Conservation (phyloP, 2,113 vertebrate species). For the Proteles cristata region DNA sequence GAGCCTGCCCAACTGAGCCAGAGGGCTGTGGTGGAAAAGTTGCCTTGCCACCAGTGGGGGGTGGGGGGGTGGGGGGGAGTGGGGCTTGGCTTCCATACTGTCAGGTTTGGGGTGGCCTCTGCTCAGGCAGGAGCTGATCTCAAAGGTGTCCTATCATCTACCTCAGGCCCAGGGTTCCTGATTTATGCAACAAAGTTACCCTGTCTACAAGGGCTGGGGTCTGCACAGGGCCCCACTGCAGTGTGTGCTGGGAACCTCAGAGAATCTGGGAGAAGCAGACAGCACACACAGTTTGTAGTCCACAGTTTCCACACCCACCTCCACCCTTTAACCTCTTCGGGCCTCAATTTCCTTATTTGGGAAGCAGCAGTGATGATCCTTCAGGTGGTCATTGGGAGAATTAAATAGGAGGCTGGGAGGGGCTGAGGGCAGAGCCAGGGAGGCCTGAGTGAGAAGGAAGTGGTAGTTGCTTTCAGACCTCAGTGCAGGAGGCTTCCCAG, state of each 20-base stretch:
- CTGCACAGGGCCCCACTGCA: accelerated
- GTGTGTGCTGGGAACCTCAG: background rate
- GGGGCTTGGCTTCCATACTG: accelerated
- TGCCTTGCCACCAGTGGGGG: background rate
- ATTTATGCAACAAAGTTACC: background rate
- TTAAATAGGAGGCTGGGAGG: background rate
- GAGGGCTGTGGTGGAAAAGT: background rate
- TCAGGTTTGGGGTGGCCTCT: background rate
- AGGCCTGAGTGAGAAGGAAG: background rate
- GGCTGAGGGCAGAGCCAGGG: background rate
- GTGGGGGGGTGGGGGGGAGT: too few species aligned
- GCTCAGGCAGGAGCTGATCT: background rate
- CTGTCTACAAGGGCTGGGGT: too few species aligned
- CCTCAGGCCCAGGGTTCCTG: background rate
- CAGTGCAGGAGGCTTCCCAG: background rate
- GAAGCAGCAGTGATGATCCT: background rate
- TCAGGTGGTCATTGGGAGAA: background rate
- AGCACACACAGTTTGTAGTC: too few species aligned
- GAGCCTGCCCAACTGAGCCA: accelerated
- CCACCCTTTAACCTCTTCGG: background rate
- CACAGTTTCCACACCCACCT: background rate
- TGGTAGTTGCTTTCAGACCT: background rate
- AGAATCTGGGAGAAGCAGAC: background rate
- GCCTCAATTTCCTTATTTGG: background rate
- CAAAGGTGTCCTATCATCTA: background rate